Percentiles rank a stretch among this genome's conserved stretches.
phyloP scores from a whole-genome alignment of 1,140 invertebrate species.

The Lepidostoma basale region DNA sequence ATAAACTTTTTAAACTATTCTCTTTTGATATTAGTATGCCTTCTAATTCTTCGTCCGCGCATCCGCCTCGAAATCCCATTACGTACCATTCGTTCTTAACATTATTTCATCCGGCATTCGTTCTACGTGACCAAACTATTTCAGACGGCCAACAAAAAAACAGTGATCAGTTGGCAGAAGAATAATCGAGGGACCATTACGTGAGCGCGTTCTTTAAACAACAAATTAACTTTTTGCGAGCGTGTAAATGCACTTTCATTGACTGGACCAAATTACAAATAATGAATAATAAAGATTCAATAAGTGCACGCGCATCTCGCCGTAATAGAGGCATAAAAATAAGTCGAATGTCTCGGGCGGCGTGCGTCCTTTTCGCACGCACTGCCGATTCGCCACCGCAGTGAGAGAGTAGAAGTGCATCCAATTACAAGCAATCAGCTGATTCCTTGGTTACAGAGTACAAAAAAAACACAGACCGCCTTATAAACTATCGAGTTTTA shows the following conservation, averaged over 20 bases:
- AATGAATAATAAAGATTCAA: slow-evolving; percentile 46
- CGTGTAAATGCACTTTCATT: slow-evolving; percentile 10
- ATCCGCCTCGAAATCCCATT: no score
- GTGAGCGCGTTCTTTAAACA: no score
- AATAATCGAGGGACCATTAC: no score
- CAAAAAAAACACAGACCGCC: neutral
- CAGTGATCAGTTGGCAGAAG: no score
- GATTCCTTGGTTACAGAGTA: neutral
- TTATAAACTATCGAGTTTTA: slow-evolving; percentile 44
- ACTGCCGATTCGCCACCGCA: neutral
- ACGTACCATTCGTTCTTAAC: no score
- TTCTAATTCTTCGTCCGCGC: no score
- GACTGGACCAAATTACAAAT: slow-evolving; percentile 38
- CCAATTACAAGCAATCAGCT: slow-evolving; percentile 25
- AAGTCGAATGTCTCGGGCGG: slow-evolving; percentile 5
- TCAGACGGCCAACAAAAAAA: no score
- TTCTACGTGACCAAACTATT: no score
- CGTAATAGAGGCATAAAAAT: slow-evolving; percentile 45
- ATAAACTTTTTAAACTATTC: no score
- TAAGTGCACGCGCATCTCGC: slow-evolving; percentile 35
- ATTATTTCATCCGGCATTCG: no score
- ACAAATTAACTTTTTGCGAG: neutral
- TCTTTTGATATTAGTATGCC: no score
- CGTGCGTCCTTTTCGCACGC: slow-evolving; percentile 5
- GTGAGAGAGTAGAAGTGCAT: slow-evolving; percentile 16